Evolutionary conservation across 2,797 vertebrate species (phyloP).

Genomic region (Eupleurogrammus muticus): DNA sequence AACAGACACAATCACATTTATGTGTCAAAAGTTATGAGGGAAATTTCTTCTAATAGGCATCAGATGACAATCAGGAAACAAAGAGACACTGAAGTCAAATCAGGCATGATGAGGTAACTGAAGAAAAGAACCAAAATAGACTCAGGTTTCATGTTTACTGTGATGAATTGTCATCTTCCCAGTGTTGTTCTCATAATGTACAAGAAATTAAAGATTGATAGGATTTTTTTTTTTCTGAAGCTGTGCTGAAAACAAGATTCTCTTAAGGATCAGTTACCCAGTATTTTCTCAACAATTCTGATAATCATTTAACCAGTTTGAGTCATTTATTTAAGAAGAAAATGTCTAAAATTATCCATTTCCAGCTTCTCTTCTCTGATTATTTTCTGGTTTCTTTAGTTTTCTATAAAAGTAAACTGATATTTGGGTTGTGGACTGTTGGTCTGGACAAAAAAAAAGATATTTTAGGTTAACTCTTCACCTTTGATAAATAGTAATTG

Average conservation of each 20-base stretch:
- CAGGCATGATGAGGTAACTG: background rate
- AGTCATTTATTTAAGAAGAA: too few relatives aligned
- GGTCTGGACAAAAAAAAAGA: too few relatives aligned
- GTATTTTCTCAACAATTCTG: background rate
- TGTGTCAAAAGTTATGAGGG: background rate
- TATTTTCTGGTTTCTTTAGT: too few relatives aligned
- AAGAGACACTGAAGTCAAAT: background rate
- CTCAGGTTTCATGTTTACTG: background rate
- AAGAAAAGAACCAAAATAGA: background rate
- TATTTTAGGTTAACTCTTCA: too few relatives aligned
- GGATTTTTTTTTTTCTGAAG: background rate
- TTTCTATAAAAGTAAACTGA: too few relatives aligned
- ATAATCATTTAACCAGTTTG: too few relatives aligned
- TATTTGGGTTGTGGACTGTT: too few relatives aligned
- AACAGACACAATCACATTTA: background rate
- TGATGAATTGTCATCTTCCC: background rate
- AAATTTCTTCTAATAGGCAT: conserved; percentile 14
- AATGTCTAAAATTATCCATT: too few relatives aligned
- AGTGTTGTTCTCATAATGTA: background rate
- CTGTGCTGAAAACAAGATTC: background rate
- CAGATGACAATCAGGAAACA: conserved; percentile 23
- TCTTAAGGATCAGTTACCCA: background rate
- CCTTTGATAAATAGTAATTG: too few relatives aligned
- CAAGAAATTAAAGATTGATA: background rate
- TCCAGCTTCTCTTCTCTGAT: too few relatives aligned